Evolutionary conservation across 2,888 invertebrate genomes (phyloP).

Genomic region (Incurvaria masculella): DNA sequence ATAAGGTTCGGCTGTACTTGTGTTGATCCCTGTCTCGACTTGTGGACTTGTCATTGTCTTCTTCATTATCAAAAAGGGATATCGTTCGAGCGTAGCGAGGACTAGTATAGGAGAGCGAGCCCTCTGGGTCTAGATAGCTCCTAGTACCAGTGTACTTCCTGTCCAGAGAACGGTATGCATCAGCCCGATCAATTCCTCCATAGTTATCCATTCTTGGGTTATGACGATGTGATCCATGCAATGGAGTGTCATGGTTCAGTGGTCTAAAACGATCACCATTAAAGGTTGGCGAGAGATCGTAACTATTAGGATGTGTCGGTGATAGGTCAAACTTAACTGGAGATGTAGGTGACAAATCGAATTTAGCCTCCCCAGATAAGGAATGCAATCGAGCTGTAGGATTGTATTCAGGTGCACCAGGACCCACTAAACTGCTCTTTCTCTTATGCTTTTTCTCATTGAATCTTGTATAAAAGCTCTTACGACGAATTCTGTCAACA

Average conservation of each 20-base stretch:
- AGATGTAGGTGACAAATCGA: conserved; percentile 40
- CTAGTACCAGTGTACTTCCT: conserved; percentile 40
- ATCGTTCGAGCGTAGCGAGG: conserved; percentile 45
- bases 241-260: conserved; percentile 10
- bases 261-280: conserved; percentile 5
- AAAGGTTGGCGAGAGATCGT: background rate
- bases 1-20: conserved; percentile 45
- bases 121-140: conserved; percentile 44
- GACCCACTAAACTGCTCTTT: conserved; percentile 64
- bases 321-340: conserved; percentile 39
- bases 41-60: conserved; percentile 31
- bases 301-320: conserved; percentile 19
- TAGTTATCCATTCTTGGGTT: conserved; percentile 37
- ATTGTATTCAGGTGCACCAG: conserved; percentile 57
- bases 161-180: conserved; percentile 47
- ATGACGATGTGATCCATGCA: conserved; percentile 17
- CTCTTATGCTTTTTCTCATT: conserved; percentile 76
- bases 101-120: conserved; percentile 32
- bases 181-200: conserved; percentile 43
- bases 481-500: conserved; percentile 80
- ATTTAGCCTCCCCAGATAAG: conserved; percentile 31
- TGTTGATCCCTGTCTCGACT: conserved; percentile 35
- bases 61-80: conserved; percentile 42
- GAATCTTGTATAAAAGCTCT: conserved; percentile 86
- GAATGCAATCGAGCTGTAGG: conserved; percentile 45